Evolutionary conservation across 2,888 invertebrate genomes (phyloP).

Genomic region (Parnassius orleans): DNA sequence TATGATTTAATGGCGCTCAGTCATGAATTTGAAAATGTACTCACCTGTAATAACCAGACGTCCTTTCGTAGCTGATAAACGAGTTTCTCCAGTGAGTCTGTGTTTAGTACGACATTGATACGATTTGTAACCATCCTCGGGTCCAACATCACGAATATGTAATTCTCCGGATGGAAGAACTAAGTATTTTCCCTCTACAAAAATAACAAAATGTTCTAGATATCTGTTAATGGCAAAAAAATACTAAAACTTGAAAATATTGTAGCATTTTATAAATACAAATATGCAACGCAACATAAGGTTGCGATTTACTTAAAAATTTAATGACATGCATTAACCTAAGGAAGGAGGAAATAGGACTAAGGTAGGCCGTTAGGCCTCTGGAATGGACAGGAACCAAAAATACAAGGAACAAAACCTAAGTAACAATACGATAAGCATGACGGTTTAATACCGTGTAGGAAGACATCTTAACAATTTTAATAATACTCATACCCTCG

Average conservation of each 20-base stretch:
- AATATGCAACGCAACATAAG: slow-evolving; percentile 55
- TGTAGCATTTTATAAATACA: not conserved
- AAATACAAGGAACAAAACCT: slow-evolving; percentile 48
- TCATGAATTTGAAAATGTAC: slow-evolving; percentile 47
- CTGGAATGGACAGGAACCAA: slow-evolving; percentile 71
- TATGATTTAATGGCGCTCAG: slow-evolving; percentile 36
- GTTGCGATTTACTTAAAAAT: slow-evolving; percentile 73
- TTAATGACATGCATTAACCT: slow-evolving; percentile 68
- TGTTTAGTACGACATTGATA: slow-evolving; percentile 97
- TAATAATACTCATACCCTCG: slow-evolving; percentile 54
- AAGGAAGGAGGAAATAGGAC: slow-evolving; percentile 80
- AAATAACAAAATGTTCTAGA: slow-evolving; percentile 29
- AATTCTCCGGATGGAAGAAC: slow-evolving; percentile 97
- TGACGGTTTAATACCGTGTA: slow-evolving; percentile 16
- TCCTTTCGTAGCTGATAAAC: slow-evolving; percentile 95
- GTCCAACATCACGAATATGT: slow-evolving; percentile 96
- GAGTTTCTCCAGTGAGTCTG: slow-evolving; percentile 94
- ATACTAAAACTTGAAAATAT: not conserved
- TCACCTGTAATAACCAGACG: slow-evolving; percentile 97
- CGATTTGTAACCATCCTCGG: slow-evolving; percentile 96
- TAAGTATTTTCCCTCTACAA: slow-evolving; percentile 94
- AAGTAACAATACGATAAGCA: slow-evolving; percentile 35
- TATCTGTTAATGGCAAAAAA: slow-evolving; percentile 12
- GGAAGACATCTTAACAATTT: slow-evolving; percentile 26
- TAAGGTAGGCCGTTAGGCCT: slow-evolving; percentile 82